Evolutionary conservation across 2,113 vertebrate species (phyloP), one percentile per base, ranked within the genome.

Genomic region (Phalacrocorax brasilianus): DNA sequence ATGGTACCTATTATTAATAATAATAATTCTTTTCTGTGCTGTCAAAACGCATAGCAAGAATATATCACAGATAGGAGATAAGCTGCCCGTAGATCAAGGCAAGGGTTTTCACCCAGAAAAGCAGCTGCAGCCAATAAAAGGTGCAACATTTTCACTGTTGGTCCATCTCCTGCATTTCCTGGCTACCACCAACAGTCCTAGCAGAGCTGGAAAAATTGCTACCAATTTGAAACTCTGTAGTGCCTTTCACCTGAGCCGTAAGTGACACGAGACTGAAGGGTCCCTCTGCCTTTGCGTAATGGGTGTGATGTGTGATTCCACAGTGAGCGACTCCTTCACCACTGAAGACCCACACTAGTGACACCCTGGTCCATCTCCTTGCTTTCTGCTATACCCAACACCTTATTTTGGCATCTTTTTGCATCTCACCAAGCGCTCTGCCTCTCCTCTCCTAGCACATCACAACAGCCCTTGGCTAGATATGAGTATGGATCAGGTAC

Each of bases 401-500:
- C 32, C 18, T 12, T 8, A 2, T 8, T 78, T 28, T 40, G 67
- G 28, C 20, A 22, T 6, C 59, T 52, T 70, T 14, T 6, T 30
- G 22, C 21, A 11, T 3, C 58, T 35, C 44, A 4, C 13, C 13
- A 23, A 53, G 53, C 42, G 63, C 38, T 67, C 49, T 80, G 40
- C n/a, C 38, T 75, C 45, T 70, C 61, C 53, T 50, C 61, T 65
- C 42, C 73, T 42, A 35, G 53, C 40, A 56, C 63, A 35, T 47
- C 35, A 12, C 47, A 44, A 0, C 58, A 27, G 8, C 10, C 2
- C 22, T 52, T 44, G 38, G 9, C 14, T 24, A 23, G 20, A 18
- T 24, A 40, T 1, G 11, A 73, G 14, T 2, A 30, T 21, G 26
- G 9, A 28, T 22, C 38, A 50, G 45, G 19, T 32, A 45, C 16